Conservation (phyloP, 1,140 invertebrate genomes). For the Drosophila navojoa region DNA sequence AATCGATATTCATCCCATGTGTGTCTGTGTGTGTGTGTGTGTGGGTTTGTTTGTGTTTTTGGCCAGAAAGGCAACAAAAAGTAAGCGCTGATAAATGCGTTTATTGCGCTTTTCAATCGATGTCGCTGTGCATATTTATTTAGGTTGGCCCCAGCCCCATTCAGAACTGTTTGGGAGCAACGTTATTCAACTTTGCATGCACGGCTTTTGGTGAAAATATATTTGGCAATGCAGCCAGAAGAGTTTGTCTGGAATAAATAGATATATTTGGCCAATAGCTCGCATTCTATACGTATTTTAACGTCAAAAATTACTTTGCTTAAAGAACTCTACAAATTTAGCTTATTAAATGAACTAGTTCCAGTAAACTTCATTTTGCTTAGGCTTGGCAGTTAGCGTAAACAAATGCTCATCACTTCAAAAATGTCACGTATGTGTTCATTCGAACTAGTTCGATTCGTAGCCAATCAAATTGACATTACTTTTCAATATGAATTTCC, state of each 20-base stretch:
- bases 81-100: constrained; percentile 69
- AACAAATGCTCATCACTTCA: background rate
- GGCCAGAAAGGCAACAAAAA: constrained; percentile 56
- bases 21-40: background rate
- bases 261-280: background rate
- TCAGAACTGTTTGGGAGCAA: background rate
- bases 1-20: constrained; percentile 24
- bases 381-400: too few relatives aligned
- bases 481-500: constrained; percentile 19
- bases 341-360: background rate
- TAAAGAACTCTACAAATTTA: background rate
- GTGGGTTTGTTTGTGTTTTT: background rate
- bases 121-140: constrained; percentile 61
- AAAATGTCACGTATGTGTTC: background rate
- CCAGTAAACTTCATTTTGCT: background rate
- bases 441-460: background rate
- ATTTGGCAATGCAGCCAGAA: constrained; percentile 7
- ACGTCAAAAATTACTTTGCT: background rate
- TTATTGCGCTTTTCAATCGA: constrained; percentile 70
- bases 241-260: constrained; percentile 13
- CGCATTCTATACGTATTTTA: background rate
- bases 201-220: constrained; percentile 8
- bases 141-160: constrained; percentile 18
- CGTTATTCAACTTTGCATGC: constrained; percentile 20
- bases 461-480: constrained; percentile 17